A percentile compares a stretch with the other conserved stretches of the same genome.
Evolutionary conservation across 1,140 invertebrate genomes (phyloP).

Genomic region (Hycleus cichorii): DNA sequence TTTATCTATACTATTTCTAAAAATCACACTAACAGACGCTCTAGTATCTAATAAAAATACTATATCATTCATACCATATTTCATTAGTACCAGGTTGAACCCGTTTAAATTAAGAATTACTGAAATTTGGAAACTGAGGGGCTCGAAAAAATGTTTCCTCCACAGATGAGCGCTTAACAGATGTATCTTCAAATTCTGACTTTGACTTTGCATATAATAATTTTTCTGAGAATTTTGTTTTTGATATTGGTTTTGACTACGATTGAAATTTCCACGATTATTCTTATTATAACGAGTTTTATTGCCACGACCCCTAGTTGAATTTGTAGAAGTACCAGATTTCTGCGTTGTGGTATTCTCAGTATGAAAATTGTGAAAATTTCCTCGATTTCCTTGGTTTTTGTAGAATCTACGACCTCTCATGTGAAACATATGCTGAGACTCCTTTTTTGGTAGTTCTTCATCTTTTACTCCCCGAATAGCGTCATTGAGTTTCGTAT

Average conservation of each 20-base stretch:
- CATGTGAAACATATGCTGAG: too few species aligned
- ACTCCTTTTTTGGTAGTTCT: neutral
- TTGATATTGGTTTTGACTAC: neutral
- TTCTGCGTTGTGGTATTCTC: too few species aligned
- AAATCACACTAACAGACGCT: constrained; percentile 15
- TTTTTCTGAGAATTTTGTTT: neutral
- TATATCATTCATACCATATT: neutral
- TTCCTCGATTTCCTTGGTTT: neutral
- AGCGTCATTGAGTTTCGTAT: neutral
- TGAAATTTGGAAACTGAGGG: neutral
- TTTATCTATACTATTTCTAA: constrained; percentile 10
- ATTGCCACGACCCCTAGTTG: neutral
- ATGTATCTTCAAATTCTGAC: neutral
- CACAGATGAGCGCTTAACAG: neutral
- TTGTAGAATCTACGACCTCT: neutral
- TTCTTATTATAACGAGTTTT: neutral
- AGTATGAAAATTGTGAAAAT: neutral
- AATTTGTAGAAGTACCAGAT: neutral
- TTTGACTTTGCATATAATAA: neutral
- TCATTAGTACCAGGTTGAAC: constrained; percentile 12
- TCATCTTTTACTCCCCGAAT: neutral
- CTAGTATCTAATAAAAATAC: constrained; percentile 19
- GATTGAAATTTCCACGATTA: constrained; percentile 1
- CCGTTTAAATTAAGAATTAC: constrained; percentile 10
- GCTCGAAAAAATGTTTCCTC: constrained; percentile 4